Evolutionary conservation across 2,113 vertebrate genomes (phyloP), one percentile per base, ranked within the genome.

Genomic region (Polypterus bichir): DNA sequence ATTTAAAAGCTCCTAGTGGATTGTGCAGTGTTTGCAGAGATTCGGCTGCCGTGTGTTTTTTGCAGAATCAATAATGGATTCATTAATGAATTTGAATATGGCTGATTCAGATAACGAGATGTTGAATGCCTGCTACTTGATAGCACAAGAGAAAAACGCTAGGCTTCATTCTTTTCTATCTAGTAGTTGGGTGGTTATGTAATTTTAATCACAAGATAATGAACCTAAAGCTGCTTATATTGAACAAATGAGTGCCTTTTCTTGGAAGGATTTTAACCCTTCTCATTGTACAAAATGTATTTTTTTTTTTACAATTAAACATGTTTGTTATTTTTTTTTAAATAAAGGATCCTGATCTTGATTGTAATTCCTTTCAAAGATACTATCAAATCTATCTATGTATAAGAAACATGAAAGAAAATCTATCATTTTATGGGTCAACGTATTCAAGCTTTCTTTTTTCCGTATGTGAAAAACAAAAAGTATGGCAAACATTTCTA

Each of bases 31-130:
- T 84, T 80, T 79, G 75, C 76, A 80, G 78, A 85, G 79, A 82
- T 78, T 82, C 78, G 68, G 79, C 73, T 74, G 76, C 76, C 72
- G 71, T 73, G 71, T 68, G 68, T 81, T 86, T 76, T 27, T 78
- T 62, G 75, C 69, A 72, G 73, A 79, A 85, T 90, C 81, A 79
- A 80, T 90, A 84, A 71, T 62, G 67, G 71, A 66, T 83, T 88
- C 76, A 71, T 79, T 81, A 78, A 77, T 74, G 72, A 80, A 73
- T 83, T 66, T 69, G 70, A 77, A 73, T 61, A 68, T 57, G 59
- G 54, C 60, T 73, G 59, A 70, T 76, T 78, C 69, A 75, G 70
- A 63, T 49, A 61, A 73, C 69, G 2, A 52, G 44, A 60, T 66
- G 63, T 66, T 58, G 78, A 60, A 46, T 44, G 44, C 51, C 57